These are phyloP conservation scores for Rachycentron canadum DNA, from an alignment of 2,797 vertebrate species.

Conservation along the genomic window DNA sequence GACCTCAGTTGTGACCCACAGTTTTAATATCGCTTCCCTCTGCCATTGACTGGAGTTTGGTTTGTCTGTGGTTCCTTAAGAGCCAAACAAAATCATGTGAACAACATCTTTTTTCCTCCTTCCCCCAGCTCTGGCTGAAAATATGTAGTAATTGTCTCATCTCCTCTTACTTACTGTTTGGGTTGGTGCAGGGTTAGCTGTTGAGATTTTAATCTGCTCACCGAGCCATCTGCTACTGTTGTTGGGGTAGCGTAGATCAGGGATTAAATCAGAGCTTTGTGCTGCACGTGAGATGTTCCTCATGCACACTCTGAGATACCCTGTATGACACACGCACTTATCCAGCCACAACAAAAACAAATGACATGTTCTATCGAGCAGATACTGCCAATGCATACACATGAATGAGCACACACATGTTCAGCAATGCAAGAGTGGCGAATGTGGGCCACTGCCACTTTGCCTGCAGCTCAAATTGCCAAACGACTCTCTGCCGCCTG, in stretches of 20 bases:
- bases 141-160: constrained; percentile 55
- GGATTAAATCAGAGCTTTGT: constrained; percentile 66
- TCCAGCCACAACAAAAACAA: constrained; percentile 54
- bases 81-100: constrained; percentile 20
- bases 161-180: constrained; percentile 68
- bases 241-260: constrained; percentile 55
- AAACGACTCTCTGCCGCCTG: constrained; percentile 38
- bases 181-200: constrained; percentile 65
- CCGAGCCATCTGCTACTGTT: constrained; percentile 76
- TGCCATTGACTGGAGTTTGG: constrained; percentile 18
- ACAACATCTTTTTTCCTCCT: constrained; percentile 3
- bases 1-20: constrained; percentile 38
- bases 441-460: constrained; percentile 56
- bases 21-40: constrained; percentile 40
- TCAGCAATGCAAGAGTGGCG: constrained; percentile 33
- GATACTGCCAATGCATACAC: constrained; percentile 17
- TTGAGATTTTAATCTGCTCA: constrained; percentile 82
- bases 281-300: constrained; percentile 47
- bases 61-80: constrained; percentile 36
- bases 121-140: constrained; percentile 8
- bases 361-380: constrained; percentile 28
- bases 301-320: constrained; percentile 15
- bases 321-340: constrained; percentile 12
- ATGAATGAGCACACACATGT: constrained; percentile 40
- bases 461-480: constrained; percentile 49